Percentiles rank a stretch among this genome's conserved stretches.
phyloP scores from a whole-genome alignment of 2,888 invertebrate species.

The Polydesmus complanatus region DNA sequence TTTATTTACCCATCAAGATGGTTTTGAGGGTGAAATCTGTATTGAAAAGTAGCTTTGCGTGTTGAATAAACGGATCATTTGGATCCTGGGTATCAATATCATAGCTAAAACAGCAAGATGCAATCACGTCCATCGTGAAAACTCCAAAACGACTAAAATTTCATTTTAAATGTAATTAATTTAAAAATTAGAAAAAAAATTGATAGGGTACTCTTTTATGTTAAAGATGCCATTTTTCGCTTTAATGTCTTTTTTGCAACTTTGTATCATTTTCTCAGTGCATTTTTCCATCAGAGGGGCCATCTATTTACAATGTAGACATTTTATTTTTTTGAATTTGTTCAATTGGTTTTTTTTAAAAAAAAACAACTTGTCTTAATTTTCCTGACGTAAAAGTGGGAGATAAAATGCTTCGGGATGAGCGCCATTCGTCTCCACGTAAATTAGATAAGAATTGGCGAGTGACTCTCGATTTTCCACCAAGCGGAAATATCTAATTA shows the following conservation, averaged over 20 bases:
- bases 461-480: neutral
- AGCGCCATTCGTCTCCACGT: constrained; percentile 5
- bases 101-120: constrained; percentile 3
- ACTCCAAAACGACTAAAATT: neutral
- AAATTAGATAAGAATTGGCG: neutral
- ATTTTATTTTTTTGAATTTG: neutral
- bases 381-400: constrained; percentile 9
- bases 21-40: neutral
- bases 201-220: neutral
- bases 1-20: neutral
- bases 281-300: constrained; percentile 19
- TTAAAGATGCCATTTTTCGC: neutral
- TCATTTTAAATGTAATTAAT: neutral
- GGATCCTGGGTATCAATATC: constrained; percentile 4
- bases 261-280: constrained; percentile 18
- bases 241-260: constrained; percentile 1
- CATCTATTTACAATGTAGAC: constrained; percentile 10
- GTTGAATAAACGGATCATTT: neutral
- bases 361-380: neutral
- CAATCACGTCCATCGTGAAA: constrained; percentile 7
- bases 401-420: constrained; percentile 3
- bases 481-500: constrained; percentile 5
- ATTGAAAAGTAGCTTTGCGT: neutral
- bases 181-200: neutral
- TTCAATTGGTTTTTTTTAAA: neutral